A percentile compares a stretch with the other conserved stretches of the same genome.
Conservation (phyloP, 2,797 vertebrate genomes). For the Microchirus variegatus region DNA sequence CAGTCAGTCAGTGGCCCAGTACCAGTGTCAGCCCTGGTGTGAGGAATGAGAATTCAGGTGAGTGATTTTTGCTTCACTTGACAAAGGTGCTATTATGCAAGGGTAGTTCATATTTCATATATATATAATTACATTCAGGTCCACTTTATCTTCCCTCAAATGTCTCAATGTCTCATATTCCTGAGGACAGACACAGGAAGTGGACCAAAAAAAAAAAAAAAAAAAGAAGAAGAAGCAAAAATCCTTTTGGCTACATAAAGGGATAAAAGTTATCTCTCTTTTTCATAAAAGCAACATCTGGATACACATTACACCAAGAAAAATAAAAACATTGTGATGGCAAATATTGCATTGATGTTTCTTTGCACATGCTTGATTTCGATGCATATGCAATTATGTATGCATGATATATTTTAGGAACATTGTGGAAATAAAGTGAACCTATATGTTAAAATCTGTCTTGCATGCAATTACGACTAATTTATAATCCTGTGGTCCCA, state of each 20-base stretch:
- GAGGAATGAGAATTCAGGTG: neutral
- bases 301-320: constrained; percentile 33
- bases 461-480: neutral
- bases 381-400: constrained; percentile 6
- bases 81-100: neutral
- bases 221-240: too few species aligned
- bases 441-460: neutral
- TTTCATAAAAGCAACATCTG: constrained; percentile 22
- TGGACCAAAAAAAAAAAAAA: constrained; percentile 12
- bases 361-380: neutral
- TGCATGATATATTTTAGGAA: constrained; percentile 1
- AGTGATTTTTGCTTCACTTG: neutral
- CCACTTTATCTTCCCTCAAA: neutral
- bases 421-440: neutral
- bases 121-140: neutral
- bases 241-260: constrained; percentile 13
- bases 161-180: neutral
- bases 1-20: constrained; percentile 15
- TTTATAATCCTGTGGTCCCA: neutral
- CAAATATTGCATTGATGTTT: constrained; percentile 35
- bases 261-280: constrained; percentile 15
- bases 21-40: neutral
- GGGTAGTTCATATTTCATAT: neutral
- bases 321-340: constrained; percentile 7
- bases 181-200: constrained; percentile 9